A percentile compares a stretch with the other conserved stretches of the same genome.
Conservation (phyloP, 2,888 invertebrate genomes). For the Ophonus ardosiacus region DNA sequence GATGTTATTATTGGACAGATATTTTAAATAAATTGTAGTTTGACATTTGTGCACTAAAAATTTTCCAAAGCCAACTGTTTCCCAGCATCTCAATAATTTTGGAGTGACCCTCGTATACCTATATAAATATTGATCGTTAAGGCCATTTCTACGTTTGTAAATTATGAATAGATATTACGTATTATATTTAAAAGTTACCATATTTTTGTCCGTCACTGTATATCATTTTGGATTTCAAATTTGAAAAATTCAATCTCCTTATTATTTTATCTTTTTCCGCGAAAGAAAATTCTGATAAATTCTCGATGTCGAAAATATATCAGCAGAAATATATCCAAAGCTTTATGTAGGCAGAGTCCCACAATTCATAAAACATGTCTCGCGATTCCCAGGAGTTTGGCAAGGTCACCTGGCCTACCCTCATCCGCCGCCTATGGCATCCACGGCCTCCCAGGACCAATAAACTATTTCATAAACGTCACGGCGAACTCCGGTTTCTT, state of each 20-base stretch:
- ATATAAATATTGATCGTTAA: too few relatives aligned
- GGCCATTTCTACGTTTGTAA: too few relatives aligned
- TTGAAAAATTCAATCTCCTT: background rate
- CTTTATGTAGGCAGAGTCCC: slow-evolving; percentile 21
- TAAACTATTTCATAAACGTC: slow-evolving; percentile 64
- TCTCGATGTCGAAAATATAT: slow-evolving; percentile 6
- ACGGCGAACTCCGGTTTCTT: slow-evolving; percentile 50
- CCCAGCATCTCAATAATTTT: too few relatives aligned
- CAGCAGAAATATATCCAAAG: slow-evolving; percentile 13
- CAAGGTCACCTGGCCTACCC: slow-evolving; percentile 45
- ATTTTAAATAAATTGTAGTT: too few relatives aligned
- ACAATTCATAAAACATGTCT: slow-evolving; percentile 45
- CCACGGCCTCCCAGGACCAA: slow-evolving; percentile 54
- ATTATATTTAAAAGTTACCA: too few relatives aligned
- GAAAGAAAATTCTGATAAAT: slow-evolving; percentile 3
- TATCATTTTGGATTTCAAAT: background rate
- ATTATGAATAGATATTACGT: too few relatives aligned
- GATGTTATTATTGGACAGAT: too few relatives aligned
- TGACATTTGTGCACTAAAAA: too few relatives aligned
- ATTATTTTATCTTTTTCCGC: background rate
- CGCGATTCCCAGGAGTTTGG: slow-evolving; percentile 1
- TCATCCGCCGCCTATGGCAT: slow-evolving; percentile 34
- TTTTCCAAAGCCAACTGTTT: too few relatives aligned
- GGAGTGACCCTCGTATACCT: too few relatives aligned
- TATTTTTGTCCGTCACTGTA: too few relatives aligned